Conservation (phyloP, 2,797 vertebrate species). For the Neopelma chrysocephalum region DNA sequence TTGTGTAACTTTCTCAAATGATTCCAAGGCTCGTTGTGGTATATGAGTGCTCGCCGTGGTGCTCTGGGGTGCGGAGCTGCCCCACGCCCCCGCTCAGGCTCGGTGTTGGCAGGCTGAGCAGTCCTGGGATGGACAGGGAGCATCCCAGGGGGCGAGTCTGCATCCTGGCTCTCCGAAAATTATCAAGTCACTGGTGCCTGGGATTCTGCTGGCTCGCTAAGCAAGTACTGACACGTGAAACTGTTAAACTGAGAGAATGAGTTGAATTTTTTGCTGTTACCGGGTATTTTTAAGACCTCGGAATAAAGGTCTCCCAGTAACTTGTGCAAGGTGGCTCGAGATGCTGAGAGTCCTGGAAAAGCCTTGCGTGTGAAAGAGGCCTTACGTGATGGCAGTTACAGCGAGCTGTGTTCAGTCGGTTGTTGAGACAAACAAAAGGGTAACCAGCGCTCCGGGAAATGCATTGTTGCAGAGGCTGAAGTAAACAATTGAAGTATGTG, state of each 20-base stretch:
- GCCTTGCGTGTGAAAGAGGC: neutral
- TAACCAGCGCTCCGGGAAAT: neutral
- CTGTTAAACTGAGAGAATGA: fast-evolving
- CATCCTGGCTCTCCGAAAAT: fast-evolving
- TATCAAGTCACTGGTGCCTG: fast-evolving
- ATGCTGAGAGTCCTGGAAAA: neutral
- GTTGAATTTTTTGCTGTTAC: neutral
- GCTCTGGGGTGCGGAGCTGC: neutral
- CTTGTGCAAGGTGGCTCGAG: neutral
- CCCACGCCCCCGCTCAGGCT: neutral
- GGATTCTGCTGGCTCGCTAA: neutral
- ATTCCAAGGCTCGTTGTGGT: fast-evolving
- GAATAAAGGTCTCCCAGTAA: neutral
- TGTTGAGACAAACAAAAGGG: neutral
- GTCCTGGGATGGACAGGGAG: fast-evolving
- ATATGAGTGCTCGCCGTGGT: fast-evolving
- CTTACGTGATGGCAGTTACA: fast-evolving
- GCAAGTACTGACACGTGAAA: fast-evolving
- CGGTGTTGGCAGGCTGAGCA: neutral
- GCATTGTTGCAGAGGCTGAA: neutral
- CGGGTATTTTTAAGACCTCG: neutral
- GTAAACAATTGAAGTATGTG: neutral
- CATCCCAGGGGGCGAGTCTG: neutral
- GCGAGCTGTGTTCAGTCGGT: neutral
- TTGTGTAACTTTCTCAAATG: fast-evolving